Conservation (phyloP, 2,113 vertebrate species). For the Myanophis thanlyinensis region DNA sequence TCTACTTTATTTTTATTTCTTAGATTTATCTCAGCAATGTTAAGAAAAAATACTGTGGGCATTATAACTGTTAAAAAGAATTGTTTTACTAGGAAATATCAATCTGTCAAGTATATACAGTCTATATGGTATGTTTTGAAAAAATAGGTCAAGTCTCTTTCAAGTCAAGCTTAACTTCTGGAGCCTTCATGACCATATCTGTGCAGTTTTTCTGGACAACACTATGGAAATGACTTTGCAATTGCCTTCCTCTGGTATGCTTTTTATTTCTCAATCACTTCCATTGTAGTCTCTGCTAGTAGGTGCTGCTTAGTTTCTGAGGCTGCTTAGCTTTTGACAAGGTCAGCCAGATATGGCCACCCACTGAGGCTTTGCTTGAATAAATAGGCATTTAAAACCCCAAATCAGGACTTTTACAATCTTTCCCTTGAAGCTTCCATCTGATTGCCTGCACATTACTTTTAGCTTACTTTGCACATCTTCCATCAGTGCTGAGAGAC, state of each 20-base stretch:
- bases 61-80: not conserved
- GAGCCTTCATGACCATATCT: not conserved
- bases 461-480: not conserved
- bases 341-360: not conserved
- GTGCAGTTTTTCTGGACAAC: not conserved
- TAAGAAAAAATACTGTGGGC: not conserved
- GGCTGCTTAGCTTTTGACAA: not conserved
- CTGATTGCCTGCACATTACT: not conserved
- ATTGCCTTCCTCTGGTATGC: not conserved
- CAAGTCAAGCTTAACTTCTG: not conserved
- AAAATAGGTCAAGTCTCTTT: not conserved
- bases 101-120: not conserved
- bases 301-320: not conserved
- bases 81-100: not conserved
- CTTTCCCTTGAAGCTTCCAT: conserved; percentile 29
- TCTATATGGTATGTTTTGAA: not conserved
- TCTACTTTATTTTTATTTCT: not conserved
- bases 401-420: not conserved
- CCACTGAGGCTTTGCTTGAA: not conserved
- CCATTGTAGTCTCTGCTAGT: not conserved
- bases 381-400: conserved; percentile 2
- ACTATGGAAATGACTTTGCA: not conserved
- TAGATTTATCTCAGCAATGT: not conserved
- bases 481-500: conserved; percentile 4
- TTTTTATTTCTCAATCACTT: not conserved